phyloP scores from a whole-genome alignment of 2,797 vertebrate genomes.

The Sebastes iracundus region DNA sequence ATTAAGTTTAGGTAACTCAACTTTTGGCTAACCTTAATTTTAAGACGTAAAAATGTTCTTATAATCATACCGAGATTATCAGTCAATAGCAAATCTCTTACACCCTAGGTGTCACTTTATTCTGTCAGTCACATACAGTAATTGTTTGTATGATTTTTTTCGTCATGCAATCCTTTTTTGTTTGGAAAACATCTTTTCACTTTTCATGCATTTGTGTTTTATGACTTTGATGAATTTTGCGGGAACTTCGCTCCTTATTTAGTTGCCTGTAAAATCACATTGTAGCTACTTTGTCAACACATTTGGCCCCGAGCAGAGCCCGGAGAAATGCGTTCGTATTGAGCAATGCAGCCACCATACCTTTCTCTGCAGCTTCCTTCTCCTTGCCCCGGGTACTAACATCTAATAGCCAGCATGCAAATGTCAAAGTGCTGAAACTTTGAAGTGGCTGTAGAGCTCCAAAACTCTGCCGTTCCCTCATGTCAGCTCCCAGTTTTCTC shows the following conservation, averaged over 20 bases:
- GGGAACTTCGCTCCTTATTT: not conserved
- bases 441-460: slow-evolving; percentile 4
- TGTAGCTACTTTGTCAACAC: not conserved
- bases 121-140: not conserved
- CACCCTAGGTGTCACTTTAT: not conserved
- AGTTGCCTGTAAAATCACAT: not conserved
- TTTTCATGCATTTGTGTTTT: not conserved
- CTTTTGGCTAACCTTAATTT: not conserved
- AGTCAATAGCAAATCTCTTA: not conserved
- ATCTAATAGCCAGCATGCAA: slow-evolving; percentile 5
- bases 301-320: not conserved
- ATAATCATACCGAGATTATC: not conserved
- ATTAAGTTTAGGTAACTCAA: not conserved
- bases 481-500: not conserved
- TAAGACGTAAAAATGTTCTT: not conserved
- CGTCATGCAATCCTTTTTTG: not conserved
- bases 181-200: not conserved
- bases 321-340: slow-evolving; percentile 21
- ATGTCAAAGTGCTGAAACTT: slow-evolving; percentile 6
- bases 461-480: not conserved
- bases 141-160: not conserved
- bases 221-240: not conserved
- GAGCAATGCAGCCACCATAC: slow-evolving; percentile 27
- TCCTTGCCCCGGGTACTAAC: slow-evolving; percentile 22
- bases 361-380: not conserved